Base-by-base conservation (phyloP, 2,888 invertebrate species). In the Hirudinaria manillensis region DNA sequence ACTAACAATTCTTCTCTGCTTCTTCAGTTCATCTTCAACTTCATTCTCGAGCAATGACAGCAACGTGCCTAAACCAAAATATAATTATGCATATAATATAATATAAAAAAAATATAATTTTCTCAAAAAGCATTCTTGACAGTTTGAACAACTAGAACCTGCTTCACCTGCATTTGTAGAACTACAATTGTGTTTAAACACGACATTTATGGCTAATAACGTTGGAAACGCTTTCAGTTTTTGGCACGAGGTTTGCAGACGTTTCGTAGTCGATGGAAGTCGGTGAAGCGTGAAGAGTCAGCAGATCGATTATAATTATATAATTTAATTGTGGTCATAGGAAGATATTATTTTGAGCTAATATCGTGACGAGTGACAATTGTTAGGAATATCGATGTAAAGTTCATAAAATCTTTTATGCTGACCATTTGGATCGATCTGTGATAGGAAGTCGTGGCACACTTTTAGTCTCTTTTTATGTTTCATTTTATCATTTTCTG, bases 401-500 rank as follows among this genome's bases (percentile, higher is more conserved):
- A 10, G 24, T 61, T 61, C 24, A 61, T 4, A 27, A 2, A 61
- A 10, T n/a, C 6, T 1, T 61, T 27, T 61, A 24, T 7, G 13
- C 56, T 81, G 80, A 81, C 86, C 86, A 76, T 86, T 85, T 75
- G 85, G 84, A 78, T 87, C 87, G 65, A 87, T 86, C 32, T 83
- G 81, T 21, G 83, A 81, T 27, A 87, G 79, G 78, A 86, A 87
- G 73, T 85, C 84, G 45, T 82, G 80, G 77, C 86, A 85, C 10
- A 83, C 78, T 78, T 84, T 85, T 61, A 81, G 80, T 56, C 85
- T 78, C 72, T 80, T 82, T 71, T 79, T 81, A 10, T 74, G 24
- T 7, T 80, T 78, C 65, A 76, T 72, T 53, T 71, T 77, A 27
- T 71, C 61, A 36, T 78, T n/a, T n/a, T n/a, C 78, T 38, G 61